Conservation (phyloP, 1,140 invertebrate genomes). For the Drosophila melanica region DNA sequence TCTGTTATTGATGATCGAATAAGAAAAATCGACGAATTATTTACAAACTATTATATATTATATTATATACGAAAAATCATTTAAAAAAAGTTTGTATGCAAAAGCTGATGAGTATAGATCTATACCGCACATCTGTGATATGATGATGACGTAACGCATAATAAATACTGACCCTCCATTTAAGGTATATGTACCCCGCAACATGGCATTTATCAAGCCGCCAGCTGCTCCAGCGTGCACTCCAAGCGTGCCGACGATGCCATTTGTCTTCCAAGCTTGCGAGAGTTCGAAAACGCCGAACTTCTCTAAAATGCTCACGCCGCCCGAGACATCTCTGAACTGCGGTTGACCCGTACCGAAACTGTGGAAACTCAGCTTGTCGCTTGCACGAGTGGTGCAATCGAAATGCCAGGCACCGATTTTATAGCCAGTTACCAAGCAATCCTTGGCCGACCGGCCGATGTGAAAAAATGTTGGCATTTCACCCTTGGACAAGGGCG, state of each 20-base stretch:
- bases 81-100: too few species aligned
- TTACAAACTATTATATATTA: too few species aligned
- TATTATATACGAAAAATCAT: too few species aligned
- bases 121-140: too few species aligned
- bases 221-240: not conserved
- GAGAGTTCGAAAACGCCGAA: constrained; percentile 1
- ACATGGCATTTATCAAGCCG: not conserved
- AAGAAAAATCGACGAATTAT: too few species aligned
- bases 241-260: constrained; percentile 21
- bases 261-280: constrained; percentile 34
- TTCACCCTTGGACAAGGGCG: not conserved
- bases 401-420: constrained; percentile 42
- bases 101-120: too few species aligned
- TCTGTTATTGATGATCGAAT: too few species aligned
- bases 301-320: constrained; percentile 32
- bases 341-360: constrained; percentile 29
- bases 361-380: constrained; percentile 12
- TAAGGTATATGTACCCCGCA: not conserved
- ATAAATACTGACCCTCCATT: not conserved
- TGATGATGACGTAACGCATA: too few species aligned
- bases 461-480: constrained; percentile 51
- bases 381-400: constrained; percentile 5
- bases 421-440: constrained; percentile 32
- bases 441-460: constrained; percentile 45
- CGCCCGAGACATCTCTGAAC: constrained; percentile 16